Evolutionary conservation across 1,140 invertebrate genomes (phyloP), one percentile per base, ranked within the genome.

Genomic region (Lysiphlebus fabarum): DNA sequence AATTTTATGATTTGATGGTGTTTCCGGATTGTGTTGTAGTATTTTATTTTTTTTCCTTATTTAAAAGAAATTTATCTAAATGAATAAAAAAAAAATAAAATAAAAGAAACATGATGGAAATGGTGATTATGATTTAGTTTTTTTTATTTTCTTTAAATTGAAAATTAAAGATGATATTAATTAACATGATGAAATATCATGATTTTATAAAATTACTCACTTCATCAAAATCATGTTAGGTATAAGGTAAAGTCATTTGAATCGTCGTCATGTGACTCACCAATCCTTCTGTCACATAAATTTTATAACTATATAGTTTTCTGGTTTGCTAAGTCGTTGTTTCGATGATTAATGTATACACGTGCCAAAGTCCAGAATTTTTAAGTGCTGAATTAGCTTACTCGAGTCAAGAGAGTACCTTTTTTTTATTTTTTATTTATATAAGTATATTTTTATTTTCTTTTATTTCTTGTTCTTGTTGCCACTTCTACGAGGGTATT

Each of bases 291-390:
- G 17, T 26, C 17, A 26, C 17, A 26, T 26, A 26, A 26, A 26
- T 26, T 26, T 26, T 4, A 26, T 26, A 26, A 26, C 17, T 26
- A 26, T 26, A 26, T 26, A 26, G 17, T 26, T 26, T 26, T 26
- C 17, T 26, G 17, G 17, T 26, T 26, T 26, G 17, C 17, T 26
- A 26, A 57, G 47, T 36, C 41, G 53, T 50, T 41, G 56, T 17
- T 58, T 53, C 49, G 56, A 58, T 58, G 56, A 58, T 58, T 58
- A 58, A 59, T 37, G 33, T 51, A 26, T 26, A 59, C 58, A 59
- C 58, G 51, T 54, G 58, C 58, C 51, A 44, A n/a, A 54, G 12
- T 36, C 17, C 40, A 53, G 38, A 48, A 51, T 58, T 40, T 42
- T 42, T 11, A 59, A 59, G 26, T 54, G 58, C 58, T 59, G 58